These are phyloP conservation scores for Leucozona laternaria DNA, from an alignment of 2,888 invertebrate genomes.

Conservation along the genomic window DNA sequence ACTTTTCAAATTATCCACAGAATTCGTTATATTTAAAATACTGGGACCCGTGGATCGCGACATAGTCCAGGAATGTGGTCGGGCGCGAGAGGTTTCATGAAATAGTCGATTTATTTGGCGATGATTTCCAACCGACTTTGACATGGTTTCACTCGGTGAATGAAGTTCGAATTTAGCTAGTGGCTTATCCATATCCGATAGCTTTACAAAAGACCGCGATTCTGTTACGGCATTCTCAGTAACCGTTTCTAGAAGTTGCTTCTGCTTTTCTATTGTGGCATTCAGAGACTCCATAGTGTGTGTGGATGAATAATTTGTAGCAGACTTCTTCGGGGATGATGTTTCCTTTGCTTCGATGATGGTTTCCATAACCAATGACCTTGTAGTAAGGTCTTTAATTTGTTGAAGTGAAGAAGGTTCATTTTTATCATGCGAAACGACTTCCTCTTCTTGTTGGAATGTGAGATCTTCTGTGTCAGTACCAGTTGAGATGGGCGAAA, in stretches of 20 bases:
- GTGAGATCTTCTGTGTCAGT: constrained; percentile 84
- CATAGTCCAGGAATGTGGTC: constrained; percentile 84
- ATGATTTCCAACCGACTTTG: constrained; percentile 83
- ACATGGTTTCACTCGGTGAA: constrained; percentile 81
- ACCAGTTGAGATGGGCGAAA: constrained; percentile 82
- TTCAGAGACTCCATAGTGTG: constrained; percentile 82
- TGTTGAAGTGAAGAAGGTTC: constrained; percentile 72
- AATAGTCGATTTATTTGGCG: constrained; percentile 82
- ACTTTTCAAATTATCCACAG: constrained; percentile 86
- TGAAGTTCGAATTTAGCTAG: constrained; percentile 84
- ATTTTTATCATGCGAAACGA: constrained; percentile 47
- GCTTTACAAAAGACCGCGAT: constrained; percentile 87
- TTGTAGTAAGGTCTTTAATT: constrained; percentile 79
- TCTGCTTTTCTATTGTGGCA: constrained; percentile 82
- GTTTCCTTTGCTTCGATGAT: constrained; percentile 84
- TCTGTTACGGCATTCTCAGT: constrained; percentile 82
- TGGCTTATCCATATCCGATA: constrained; percentile 91
- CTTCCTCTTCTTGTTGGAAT: constrained; percentile 83
- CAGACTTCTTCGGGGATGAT: constrained; percentile 82
- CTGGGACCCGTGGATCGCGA: constrained; percentile 86
- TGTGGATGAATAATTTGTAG: constrained; percentile 70
- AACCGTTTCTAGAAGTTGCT: constrained; percentile 83
- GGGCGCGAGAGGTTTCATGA: constrained; percentile 83
- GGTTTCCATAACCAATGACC: constrained; percentile 83
- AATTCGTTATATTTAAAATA: constrained; percentile 84